These are phyloP conservation scores for Sminthurides aquaticus DNA, from an alignment of 2,888 invertebrate genomes.

Conservation along the genomic window DNA sequence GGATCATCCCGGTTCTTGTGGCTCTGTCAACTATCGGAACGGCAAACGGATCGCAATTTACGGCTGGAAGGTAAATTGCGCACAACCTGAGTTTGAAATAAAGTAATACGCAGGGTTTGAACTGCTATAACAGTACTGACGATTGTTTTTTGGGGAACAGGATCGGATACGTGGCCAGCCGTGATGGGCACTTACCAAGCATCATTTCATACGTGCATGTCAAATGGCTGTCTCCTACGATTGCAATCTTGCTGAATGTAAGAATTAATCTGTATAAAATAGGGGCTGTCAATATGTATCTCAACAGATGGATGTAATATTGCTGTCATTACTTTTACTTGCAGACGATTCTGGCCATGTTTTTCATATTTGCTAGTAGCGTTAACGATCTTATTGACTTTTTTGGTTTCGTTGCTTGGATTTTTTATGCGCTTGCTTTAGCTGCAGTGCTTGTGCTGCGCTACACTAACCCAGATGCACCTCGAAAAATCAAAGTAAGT, in stretches of 20 bases:
- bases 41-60: conserved; percentile 61
- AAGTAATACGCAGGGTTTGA: not conserved
- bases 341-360: conserved; percentile 72
- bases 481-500: conserved; percentile 62
- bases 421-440: conserved; percentile 78
- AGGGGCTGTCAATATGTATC: too few species aligned
- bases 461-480: conserved; percentile 59
- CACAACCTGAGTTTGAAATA: too few species aligned
- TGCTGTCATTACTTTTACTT: conserved; percentile 16
- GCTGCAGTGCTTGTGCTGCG: conserved; percentile 66
- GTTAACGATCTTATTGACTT: conserved; percentile 92
- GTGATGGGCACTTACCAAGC: conserved; percentile 25
- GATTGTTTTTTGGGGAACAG: conserved; percentile 19
- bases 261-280: too few species aligned
- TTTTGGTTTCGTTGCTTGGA: conserved; percentile 86
- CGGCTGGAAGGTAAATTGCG: conserved; percentile 31
- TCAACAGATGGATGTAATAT: not conserved
- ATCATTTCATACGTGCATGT: conserved; percentile 27
- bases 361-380: conserved; percentile 88
- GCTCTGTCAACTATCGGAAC: conserved; percentile 81
- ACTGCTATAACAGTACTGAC: not conserved
- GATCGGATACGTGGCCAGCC: conserved; percentile 25
- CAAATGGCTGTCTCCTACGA: conserved; percentile 18
- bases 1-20: conserved; percentile 87
- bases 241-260: conserved; percentile 30